Evolutionary conservation across 2,113 vertebrate species (phyloP).

Genomic region (Oxygymnocypris stewartii): DNA sequence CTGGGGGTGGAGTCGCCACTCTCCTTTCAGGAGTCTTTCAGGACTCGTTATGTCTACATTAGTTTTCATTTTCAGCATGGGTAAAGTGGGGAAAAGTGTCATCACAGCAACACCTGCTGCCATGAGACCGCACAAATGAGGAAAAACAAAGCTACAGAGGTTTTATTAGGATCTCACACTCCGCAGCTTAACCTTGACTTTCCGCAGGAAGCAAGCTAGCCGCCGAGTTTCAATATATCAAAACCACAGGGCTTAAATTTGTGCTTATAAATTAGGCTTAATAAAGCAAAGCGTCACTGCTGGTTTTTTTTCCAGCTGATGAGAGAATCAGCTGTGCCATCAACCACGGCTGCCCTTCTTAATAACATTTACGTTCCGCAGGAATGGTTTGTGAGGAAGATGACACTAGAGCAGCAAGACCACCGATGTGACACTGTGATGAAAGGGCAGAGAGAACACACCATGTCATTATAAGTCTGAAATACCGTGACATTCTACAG

Average conservation of each 20-base stretch:
- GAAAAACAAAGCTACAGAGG: constrained; percentile 12
- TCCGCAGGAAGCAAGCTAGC: neutral
- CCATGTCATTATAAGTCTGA: neutral
- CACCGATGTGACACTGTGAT: constrained; percentile 28
- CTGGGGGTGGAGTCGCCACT: no score
- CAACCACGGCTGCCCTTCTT: neutral
- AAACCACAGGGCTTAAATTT: constrained; percentile 15
- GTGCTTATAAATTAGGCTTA: constrained; percentile 33
- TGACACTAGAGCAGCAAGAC: neutral
- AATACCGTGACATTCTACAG: constrained; percentile 27
- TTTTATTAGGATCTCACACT: constrained; percentile 22
- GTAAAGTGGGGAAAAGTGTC: constrained; percentile 37
- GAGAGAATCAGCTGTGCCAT: constrained; percentile 23
- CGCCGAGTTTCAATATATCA: constrained; percentile 16
- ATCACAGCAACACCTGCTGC: constrained; percentile 56
- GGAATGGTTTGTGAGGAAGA: constrained; percentile 8
- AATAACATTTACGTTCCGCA: constrained; percentile 36
- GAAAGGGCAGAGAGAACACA: constrained; percentile 19
- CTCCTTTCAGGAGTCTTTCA: constrained; percentile 54
- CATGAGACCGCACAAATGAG: neutral
- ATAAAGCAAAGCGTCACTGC: constrained; percentile 18
- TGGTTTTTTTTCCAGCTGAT: neutral
- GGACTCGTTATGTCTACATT: constrained; percentile 62
- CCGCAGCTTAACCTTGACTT: constrained; percentile 6
- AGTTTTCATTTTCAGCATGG: constrained; percentile 57